Evolutionary conservation across 2,888 invertebrate species (phyloP).

Genomic region (Rhagonycha fulva): DNA sequence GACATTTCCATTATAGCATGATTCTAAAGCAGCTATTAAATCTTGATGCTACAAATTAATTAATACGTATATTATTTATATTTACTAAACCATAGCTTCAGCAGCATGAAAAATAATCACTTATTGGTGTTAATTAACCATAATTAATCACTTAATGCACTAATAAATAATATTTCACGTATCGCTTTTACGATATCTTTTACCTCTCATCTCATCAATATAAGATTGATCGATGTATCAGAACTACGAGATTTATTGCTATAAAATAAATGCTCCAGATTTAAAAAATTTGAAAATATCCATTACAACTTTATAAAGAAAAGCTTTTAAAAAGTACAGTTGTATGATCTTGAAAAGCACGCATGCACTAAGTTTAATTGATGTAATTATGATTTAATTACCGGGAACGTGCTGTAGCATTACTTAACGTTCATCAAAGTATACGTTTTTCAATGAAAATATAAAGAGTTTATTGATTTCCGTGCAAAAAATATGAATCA

Average conservation of each 20-base stretch:
- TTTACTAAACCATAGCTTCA: neutral
- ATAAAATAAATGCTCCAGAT: neutral
- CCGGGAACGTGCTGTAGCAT: constrained; percentile 13
- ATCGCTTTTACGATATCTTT: neutral
- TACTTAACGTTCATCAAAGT: constrained; percentile 1
- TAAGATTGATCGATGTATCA: neutral
- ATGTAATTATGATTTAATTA: constrained; percentile 11
- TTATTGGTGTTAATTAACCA: neutral
- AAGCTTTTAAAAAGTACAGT: constrained; percentile 11
- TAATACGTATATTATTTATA: neutral
- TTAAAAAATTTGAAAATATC: neutral
- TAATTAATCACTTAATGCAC: neutral
- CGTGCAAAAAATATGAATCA: neutral
- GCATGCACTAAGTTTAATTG: constrained; percentile 15
- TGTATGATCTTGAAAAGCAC: constrained; percentile 13
- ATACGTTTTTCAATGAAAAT: neutral
- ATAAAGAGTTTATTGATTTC: neutral
- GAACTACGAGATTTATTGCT: neutral
- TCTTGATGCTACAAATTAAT: neutral
- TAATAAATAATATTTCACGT: neutral
- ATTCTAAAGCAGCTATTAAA: neutral
- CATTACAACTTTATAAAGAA: neutral
- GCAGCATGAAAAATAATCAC: neutral
- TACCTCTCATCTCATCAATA: neutral
- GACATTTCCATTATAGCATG: neutral